Conservation (phyloP, 2,797 vertebrate genomes). For the Syngnathus acus region DNA sequence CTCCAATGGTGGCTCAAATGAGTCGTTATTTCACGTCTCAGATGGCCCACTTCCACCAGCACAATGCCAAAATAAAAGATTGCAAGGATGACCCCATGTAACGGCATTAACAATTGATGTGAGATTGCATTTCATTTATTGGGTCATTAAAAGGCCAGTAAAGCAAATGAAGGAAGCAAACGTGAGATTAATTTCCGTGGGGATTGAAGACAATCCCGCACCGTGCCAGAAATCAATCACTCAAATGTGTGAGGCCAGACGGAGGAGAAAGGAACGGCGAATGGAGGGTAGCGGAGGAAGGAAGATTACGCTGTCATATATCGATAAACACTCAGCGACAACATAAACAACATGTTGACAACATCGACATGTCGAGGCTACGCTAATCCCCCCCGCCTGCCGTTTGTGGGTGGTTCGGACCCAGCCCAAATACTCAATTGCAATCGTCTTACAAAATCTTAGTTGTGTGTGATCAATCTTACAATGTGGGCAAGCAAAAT, state of each 20-base stretch:
- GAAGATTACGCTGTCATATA: too few relatives aligned
- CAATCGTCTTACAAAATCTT: too few relatives aligned
- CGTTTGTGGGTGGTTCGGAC: too few relatives aligned
- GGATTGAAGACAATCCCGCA: background rate
- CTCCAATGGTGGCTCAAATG: background rate
- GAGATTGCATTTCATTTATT: slow-evolving; percentile 51
- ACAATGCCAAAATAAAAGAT: background rate
- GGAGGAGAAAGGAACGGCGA: background rate
- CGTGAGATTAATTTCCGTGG: background rate
- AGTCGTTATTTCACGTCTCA: background rate
- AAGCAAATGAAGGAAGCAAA: background rate
- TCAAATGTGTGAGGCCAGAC: slow-evolving; percentile 34
- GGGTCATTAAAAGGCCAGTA: slow-evolving; percentile 57
- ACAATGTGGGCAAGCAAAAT: too few relatives aligned
- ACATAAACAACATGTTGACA: too few relatives aligned
- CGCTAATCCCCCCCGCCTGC: too few relatives aligned
- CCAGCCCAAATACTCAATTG: too few relatives aligned
- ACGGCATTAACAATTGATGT: slow-evolving; percentile 50
- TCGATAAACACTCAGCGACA: too few relatives aligned
- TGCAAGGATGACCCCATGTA: background rate
- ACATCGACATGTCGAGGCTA: too few relatives aligned
- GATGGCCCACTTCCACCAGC: background rate
- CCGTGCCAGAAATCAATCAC: slow-evolving; percentile 43
- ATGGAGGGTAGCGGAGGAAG: too few relatives aligned
- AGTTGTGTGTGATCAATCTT: too few relatives aligned